These are phyloP conservation scores for Chymomyza procnemis DNA, from an alignment of 2,888 invertebrate genomes.

Conservation along the genomic window DNA sequence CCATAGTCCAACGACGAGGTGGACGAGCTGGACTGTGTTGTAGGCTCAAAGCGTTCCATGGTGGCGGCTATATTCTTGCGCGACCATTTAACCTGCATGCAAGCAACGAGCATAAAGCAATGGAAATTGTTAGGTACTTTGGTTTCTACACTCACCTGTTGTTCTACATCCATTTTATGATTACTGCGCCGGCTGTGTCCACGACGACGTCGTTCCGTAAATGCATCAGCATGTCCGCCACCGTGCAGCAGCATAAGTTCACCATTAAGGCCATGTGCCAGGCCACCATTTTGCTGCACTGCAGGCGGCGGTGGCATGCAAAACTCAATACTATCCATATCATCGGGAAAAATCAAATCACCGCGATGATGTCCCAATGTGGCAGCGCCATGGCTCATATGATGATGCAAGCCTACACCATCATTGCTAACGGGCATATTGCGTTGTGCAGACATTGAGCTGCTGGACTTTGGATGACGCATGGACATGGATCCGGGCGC, in stretches of 20 bases:
- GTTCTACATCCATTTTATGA: conserved; percentile 77
- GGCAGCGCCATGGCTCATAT: conserved; percentile 55
- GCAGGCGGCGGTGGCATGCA: conserved; percentile 74
- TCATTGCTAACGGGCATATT: conserved; percentile 22
- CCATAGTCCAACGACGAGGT: conserved; percentile 75
- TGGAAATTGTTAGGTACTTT: background rate
- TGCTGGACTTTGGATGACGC: conserved; percentile 57
- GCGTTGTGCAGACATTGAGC: conserved; percentile 1
- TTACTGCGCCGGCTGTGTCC: conserved; percentile 77
- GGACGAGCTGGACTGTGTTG: conserved; percentile 70
- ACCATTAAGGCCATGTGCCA: conserved; percentile 41
- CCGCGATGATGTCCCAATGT: conserved; percentile 71
- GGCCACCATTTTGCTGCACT: conserved; percentile 55
- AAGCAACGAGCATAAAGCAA: background rate
- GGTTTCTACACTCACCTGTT: conserved; percentile 66
- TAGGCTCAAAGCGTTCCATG: conserved; percentile 83
- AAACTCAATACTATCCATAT: conserved; percentile 78
- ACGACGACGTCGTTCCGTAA: conserved; percentile 74
- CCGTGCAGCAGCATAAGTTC: conserved; percentile 65
- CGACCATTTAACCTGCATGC: conserved; percentile 81
- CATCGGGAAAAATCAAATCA: conserved; percentile 77
- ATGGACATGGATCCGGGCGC: conserved; percentile 58
- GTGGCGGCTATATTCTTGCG: conserved; percentile 83
- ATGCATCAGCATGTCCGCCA: conserved; percentile 63
- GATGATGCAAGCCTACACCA: conserved; percentile 19